A percentile compares a stretch with the other conserved stretches of the same genome.
phyloP scores from a whole-genome alignment of 2,113 vertebrate species.

The Sitta europaea region DNA sequence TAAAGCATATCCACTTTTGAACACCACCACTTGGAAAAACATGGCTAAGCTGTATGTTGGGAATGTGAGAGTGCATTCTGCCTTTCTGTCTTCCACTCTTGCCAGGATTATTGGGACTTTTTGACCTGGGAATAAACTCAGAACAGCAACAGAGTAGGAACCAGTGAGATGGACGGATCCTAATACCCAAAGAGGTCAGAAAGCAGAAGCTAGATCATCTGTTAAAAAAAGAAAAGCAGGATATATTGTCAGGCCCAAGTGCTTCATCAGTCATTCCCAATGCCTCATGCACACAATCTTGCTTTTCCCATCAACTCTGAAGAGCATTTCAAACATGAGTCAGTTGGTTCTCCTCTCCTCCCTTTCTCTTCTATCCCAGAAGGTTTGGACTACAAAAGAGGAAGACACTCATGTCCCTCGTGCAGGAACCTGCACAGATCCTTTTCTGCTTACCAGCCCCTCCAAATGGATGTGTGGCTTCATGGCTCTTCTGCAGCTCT shows the following conservation, averaged over 20 bases:
- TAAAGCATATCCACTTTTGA: neutral
- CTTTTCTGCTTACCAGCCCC: neutral
- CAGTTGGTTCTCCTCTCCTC: neutral
- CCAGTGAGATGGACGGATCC: neutral
- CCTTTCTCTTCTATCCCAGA: neutral
- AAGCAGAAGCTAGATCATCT: neutral
- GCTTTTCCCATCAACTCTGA: neutral
- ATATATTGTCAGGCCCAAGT: neutral
- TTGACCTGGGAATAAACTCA: neutral
- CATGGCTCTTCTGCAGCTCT: neutral
- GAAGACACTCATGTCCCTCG: neutral
- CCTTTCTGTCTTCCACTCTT: neutral
- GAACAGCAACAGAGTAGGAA: neutral
- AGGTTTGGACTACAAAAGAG: neutral
- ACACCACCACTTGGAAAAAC: neutral
- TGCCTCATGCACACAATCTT: neutral
- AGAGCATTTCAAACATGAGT: neutral
- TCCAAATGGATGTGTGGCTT: neutral
- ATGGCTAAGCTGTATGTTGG: neutral
- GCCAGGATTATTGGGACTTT: neutral
- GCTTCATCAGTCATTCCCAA: neutral
- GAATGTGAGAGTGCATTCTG: neutral
- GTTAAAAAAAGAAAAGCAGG: neutral
- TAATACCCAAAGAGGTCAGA: neutral
- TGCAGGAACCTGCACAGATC: neutral